phyloP scores from a whole-genome alignment of 2,888 invertebrate species.

The Stegana nigrithorax region DNA sequence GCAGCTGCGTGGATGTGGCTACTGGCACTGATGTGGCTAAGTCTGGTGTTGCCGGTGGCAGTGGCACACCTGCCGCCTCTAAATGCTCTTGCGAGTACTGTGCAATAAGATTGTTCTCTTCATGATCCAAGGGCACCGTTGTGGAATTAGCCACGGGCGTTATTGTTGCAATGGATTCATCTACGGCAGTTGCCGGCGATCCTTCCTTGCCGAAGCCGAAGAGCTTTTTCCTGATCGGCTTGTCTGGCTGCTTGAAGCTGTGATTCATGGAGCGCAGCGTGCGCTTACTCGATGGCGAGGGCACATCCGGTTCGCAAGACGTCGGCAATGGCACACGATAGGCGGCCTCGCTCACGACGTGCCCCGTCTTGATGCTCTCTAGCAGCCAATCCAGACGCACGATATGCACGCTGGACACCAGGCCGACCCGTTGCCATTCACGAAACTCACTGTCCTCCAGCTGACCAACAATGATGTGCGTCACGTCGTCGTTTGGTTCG shows the following conservation, averaged over 20 bases:
- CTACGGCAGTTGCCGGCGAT: slow-evolving; percentile 5
- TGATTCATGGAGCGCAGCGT: slow-evolving; percentile 67
- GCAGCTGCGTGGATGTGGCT: slow-evolving; percentile 47
- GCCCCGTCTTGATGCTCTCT: slow-evolving; percentile 75
- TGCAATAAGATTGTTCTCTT: slow-evolving; percentile 52
- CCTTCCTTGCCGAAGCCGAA: slow-evolving; percentile 36
- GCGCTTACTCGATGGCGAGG: slow-evolving; percentile 74
- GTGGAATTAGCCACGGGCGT: slow-evolving; percentile 29
- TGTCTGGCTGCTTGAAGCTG: slow-evolving; percentile 64
- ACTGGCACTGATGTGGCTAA: slow-evolving; percentile 24
- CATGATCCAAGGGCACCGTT: slow-evolving; percentile 13
- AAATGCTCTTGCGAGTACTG: slow-evolving; percentile 63
- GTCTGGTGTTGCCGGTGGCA: slow-evolving; percentile 57
- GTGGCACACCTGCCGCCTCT: slow-evolving; percentile 43
- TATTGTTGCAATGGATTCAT: slow-evolving; percentile 12
- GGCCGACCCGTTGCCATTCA: slow-evolving; percentile 53
- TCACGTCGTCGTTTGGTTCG: slow-evolving; percentile 79
- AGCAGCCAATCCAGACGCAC: slow-evolving; percentile 82
- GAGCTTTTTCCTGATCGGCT: slow-evolving; percentile 54
- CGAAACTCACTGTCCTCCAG: slow-evolving; percentile 70
- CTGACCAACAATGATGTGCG: slow-evolving; percentile 84
- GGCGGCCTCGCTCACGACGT: slow-evolving; percentile 70
- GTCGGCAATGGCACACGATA: slow-evolving; percentile 60
- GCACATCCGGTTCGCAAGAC: slow-evolving; percentile 64
- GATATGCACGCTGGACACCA: slow-evolving; percentile 64